Evolutionary conservation across 2,888 invertebrate genomes (phyloP), one percentile per base, ranked within the genome.

Genomic region (Tiliacea citrago): DNA sequence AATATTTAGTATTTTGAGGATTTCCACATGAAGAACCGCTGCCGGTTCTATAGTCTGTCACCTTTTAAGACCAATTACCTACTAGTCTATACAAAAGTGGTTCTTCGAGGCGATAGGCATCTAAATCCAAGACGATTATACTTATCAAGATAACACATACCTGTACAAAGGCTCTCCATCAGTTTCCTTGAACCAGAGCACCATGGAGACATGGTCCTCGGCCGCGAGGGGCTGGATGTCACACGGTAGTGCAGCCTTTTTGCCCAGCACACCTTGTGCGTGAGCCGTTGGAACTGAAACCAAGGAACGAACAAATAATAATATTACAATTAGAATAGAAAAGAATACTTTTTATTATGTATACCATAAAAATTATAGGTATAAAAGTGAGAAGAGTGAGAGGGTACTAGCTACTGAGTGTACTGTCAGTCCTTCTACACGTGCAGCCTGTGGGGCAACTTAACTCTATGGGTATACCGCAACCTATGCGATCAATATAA

Each of bases 111-210:
- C 18, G 1, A 47, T 9, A 24, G 6, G 6, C 16, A 16, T 21
- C 35, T 18, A 0, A n/a, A n/a, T 5, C n/a, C n/a, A 53, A 12
- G 53, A 12, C 53, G n/a, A n/a, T 18, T 29, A 49, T 57, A 29
- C 57, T 10, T 21, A 45, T 51, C 6, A 21, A 39, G 1, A 45
- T 45, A 6, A 7, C 2, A 63, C 51, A 95, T 94, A 98, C 98
- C 98, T 98, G 95, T 98, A 98, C 66, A 98, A 96, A 35, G 98
- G 98, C 90, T 98, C 98, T 69, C 98, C 98, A 83, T 98, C 98
- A 63, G 97, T 97, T 91, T 98, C 98, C 90, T 98, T 98, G 95
- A 98, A 98, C 98, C 98, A 98, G 65, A 98, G 97, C 86, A 98
- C 98, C 98, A 98, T 98, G 89, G 98, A 98, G 79, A 98, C 98